Conservation (phyloP, 1,140 invertebrate genomes). For the Ostrea denselamellosa region DNA sequence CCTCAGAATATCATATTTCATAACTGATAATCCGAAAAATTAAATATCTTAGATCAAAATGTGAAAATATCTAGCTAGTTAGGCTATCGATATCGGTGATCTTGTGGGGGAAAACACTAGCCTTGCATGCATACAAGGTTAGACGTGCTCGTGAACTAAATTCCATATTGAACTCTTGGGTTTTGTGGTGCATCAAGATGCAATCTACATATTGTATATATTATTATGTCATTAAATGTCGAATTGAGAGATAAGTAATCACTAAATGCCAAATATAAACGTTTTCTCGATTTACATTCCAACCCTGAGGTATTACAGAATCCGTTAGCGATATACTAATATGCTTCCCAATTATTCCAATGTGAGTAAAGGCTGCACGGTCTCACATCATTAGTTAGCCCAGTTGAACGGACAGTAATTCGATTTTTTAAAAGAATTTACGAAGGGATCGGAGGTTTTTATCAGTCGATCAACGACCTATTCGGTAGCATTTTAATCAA, state of each 20-base stretch:
- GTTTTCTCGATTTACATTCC: background rate
- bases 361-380: background rate
- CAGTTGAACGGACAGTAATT: background rate
- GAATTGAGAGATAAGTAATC: background rate
- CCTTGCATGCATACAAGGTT: too few species aligned
- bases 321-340: background rate
- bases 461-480: slow-evolving; percentile 20
- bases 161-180: background rate
- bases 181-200: background rate
- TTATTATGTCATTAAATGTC: background rate
- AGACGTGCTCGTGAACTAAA: too few species aligned
- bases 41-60: too few species aligned
- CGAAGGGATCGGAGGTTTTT: slow-evolving; percentile 1
- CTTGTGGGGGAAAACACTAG: too few species aligned
- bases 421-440: slow-evolving; percentile 27
- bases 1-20: too few species aligned
- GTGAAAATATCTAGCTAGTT: too few species aligned
- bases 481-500: background rate
- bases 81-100: too few species aligned
- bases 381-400: background rate
- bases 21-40: too few species aligned
- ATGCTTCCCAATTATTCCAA: background rate
- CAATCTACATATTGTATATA: background rate
- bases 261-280: background rate
- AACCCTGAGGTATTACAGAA: background rate